phyloP scores from a whole-genome alignment of 2,113 vertebrate genomes.

The Grammomys dolichurus region DNA sequence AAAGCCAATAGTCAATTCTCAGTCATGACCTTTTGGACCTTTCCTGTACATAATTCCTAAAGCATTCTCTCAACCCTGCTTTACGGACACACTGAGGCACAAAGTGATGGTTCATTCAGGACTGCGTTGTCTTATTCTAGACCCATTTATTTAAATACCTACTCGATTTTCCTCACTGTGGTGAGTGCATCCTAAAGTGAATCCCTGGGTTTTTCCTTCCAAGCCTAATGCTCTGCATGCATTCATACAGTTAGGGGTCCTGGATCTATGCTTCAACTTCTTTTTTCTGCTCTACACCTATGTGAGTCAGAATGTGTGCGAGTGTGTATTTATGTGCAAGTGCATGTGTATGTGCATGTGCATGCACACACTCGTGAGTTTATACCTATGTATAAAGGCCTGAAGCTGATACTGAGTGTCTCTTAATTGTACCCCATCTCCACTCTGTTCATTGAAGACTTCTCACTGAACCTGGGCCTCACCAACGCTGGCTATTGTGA shows the following conservation, averaged over 20 bases:
- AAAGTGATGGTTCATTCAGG: neutral
- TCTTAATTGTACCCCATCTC: no score
- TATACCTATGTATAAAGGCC: no score
- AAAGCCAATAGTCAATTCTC: neutral
- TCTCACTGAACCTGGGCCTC: neutral
- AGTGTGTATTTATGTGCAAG: no score
- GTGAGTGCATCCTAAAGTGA: neutral
- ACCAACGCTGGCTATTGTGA: neutral
- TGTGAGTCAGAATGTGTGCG: neutral
- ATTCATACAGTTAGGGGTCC: neutral
- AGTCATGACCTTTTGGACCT: neutral
- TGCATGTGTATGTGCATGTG: neutral
- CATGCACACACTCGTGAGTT: no score
- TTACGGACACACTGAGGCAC: neutral
- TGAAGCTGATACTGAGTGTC: neutral
- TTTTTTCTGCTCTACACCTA: neutral
- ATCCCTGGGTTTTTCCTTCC: neutral
- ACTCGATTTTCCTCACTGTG: neutral
- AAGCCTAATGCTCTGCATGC: neutral
- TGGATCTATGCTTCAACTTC: neutral
- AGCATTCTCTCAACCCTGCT: neutral
- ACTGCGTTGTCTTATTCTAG: neutral
- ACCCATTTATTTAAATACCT: neutral
- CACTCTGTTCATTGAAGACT: neutral
- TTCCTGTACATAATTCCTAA: neutral